Percentiles rank a stretch among this genome's conserved stretches.
Evolutionary conservation across 2,797 vertebrate genomes (phyloP).

Genomic region (Parambassis ranga): DNA sequence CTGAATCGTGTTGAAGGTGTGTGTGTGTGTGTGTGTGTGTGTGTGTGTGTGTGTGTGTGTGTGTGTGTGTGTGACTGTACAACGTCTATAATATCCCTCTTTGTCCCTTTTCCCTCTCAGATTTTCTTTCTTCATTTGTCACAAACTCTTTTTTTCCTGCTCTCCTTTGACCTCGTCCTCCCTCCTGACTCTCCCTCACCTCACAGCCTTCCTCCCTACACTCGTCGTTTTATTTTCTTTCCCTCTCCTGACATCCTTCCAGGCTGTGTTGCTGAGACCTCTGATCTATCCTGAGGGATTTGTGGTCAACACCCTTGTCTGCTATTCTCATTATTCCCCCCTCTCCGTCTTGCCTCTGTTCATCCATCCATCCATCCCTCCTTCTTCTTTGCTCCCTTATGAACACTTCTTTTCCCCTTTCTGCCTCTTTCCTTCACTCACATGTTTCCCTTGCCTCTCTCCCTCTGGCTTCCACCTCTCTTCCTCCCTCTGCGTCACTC

Average conservation of each 20-base stretch:
- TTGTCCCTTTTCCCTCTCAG: slow-evolving; percentile 21
- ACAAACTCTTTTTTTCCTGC: slow-evolving; percentile 35
- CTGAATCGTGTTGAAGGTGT: slow-evolving; percentile 11
- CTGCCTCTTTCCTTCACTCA: slow-evolving; percentile 53
- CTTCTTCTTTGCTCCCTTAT: slow-evolving; percentile 45
- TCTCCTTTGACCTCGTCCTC: slow-evolving; percentile 34
- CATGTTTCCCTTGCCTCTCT: slow-evolving; percentile 39
- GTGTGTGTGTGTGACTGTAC: not conserved
- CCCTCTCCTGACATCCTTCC: slow-evolving; percentile 54
- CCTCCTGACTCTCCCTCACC: slow-evolving; percentile 27
- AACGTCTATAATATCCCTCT: slow-evolving; percentile 17
- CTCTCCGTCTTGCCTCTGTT: slow-evolving; percentile 35
- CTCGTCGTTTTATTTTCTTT: slow-evolving; percentile 59
- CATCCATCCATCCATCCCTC: slow-evolving; percentile 50
- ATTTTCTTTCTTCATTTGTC: slow-evolving; percentile 62
- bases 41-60: not conserved
- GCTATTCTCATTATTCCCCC: slow-evolving; percentile 70
- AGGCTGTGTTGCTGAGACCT: slow-evolving; percentile 54
- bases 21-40: not conserved
- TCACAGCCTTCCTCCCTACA: slow-evolving; percentile 16
- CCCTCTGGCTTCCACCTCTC: slow-evolving; percentile 41
- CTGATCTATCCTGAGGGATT: slow-evolving; percentile 64
- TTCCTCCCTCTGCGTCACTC: slow-evolving; percentile 34
- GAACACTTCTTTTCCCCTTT: slow-evolving; percentile 32
- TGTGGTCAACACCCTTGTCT: slow-evolving; percentile 74